Evolutionary conservation across 2,797 vertebrate species (phyloP).

Genomic region (Enteromius argenteus): DNA sequence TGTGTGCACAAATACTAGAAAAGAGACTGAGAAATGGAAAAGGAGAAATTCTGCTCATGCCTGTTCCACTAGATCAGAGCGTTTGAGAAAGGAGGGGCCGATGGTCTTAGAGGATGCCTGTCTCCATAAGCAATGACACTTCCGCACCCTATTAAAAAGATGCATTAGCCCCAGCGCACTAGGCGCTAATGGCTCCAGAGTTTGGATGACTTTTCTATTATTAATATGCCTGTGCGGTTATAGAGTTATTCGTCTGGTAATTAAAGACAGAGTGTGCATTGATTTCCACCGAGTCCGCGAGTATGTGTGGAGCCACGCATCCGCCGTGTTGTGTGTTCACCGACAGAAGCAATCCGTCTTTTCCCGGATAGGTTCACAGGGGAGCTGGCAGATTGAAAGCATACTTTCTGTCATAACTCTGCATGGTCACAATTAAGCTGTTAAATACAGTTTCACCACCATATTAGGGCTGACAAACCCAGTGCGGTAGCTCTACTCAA

Average conservation of each 20-base stretch:
- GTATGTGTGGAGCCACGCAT: conserved; percentile 37
- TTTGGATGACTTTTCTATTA: conserved; percentile 63
- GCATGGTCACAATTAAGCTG: conserved; percentile 41
- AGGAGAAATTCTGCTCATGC: conserved; percentile 16
- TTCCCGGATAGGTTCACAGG: conserved; percentile 40
- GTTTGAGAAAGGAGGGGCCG: conserved; percentile 43
- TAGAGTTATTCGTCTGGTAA: conserved; percentile 61
- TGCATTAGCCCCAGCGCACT: conserved; percentile 57
- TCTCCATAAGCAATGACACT: conserved; percentile 62
- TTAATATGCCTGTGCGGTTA: conserved; percentile 63
- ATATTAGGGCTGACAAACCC: conserved; percentile 19
- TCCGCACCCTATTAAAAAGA: conserved; percentile 64
- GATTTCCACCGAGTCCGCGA: conserved; percentile 57
- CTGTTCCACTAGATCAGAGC: conserved; percentile 42
- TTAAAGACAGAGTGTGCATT: conserved; percentile 60
- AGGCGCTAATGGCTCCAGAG: conserved; percentile 59
- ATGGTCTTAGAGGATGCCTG: conserved; percentile 52
- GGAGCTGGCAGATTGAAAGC: conserved; percentile 48
- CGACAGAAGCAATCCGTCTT: conserved; percentile 53
- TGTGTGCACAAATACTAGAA: neutral
- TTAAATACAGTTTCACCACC: conserved; percentile 25
- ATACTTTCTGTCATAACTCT: conserved; percentile 39
- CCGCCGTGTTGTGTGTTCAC: conserved; percentile 52
- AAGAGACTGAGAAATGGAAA: conserved; percentile 12
- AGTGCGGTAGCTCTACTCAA: neutral